These are phyloP conservation scores for Oscheius sp. DNA, from an alignment of 2,888 invertebrate genomes.

Conservation along the genomic window DNA sequence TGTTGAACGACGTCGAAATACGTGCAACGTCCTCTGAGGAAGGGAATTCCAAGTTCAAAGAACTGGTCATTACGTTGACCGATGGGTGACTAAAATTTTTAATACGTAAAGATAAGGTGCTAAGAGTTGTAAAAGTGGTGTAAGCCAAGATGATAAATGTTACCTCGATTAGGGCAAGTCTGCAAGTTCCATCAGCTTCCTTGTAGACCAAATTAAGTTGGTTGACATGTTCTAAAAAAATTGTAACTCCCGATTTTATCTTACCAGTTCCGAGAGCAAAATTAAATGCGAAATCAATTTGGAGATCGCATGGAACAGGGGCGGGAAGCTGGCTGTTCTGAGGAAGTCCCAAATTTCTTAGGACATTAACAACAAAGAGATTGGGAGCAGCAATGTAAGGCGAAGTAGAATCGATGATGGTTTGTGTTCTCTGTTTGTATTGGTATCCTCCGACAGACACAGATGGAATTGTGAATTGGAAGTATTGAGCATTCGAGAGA, in stretches of 20 bases:
- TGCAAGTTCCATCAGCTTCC: slow-evolving; percentile 26
- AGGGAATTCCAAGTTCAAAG: slow-evolving; percentile 31
- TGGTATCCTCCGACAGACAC: slow-evolving; percentile 5
- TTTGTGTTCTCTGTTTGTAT: slow-evolving; percentile 21
- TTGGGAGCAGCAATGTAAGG: slow-evolving; percentile 29
- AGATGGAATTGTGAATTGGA: slow-evolving; percentile 16
- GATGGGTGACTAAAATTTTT: not conserved
- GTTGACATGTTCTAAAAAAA: slow-evolving; percentile 20
- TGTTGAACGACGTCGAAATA: slow-evolving; percentile 14
- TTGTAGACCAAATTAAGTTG: slow-evolving; percentile 25
- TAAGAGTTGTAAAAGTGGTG: not conserved
- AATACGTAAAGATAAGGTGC: not conserved
- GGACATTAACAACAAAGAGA: slow-evolving; percentile 2
- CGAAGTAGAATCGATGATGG: slow-evolving; percentile 21
- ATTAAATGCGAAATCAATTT: slow-evolving; percentile 21
- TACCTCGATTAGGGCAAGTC: slow-evolving; percentile 19
- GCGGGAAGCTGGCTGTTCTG: slow-evolving; percentile 15
- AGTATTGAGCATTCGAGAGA: slow-evolving; percentile 4
- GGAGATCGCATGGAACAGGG: slow-evolving; percentile 25
- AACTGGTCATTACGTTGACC: not conserved
- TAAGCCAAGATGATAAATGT: not conserved
- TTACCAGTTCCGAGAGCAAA: slow-evolving; percentile 19
- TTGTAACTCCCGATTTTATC: not conserved
- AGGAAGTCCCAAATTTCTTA: not conserved
- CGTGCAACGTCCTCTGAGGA: slow-evolving; percentile 29